Evolutionary conservation across 2,797 vertebrate species (phyloP).

Genomic region (Ceryle rudis): DNA sequence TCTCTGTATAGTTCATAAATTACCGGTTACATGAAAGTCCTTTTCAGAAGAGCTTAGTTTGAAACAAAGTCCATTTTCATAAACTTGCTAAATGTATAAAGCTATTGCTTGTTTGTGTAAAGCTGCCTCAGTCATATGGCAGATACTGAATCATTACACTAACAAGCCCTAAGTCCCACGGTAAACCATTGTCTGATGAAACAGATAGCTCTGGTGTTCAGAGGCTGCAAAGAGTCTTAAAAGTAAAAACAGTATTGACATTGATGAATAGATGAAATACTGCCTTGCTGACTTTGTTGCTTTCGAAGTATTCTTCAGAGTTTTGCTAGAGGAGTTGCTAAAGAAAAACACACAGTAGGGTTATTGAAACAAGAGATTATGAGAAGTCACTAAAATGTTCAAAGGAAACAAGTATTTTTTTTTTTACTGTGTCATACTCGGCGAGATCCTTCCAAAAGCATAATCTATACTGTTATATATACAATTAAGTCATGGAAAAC

Average conservation of each 20-base stretch:
- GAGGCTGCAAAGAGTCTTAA: neutral
- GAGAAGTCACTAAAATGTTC: constrained; percentile 17
- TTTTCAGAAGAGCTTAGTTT: neutral
- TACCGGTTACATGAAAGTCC: neutral
- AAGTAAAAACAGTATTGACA: constrained; percentile 37
- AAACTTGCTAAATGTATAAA: neutral
- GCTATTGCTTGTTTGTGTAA: neutral
- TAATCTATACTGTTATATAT: neutral
- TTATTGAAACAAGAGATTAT: constrained; percentile 30
- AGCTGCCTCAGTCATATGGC: neutral
- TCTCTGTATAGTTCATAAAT: neutral
- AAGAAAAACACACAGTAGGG: neutral
- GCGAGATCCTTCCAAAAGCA: neutral
- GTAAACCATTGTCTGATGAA: neutral
- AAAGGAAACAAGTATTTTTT: constrained; percentile 15
- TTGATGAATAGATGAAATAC: constrained; percentile 34
- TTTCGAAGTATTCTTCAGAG: constrained; percentile 61
- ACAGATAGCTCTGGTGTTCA: constrained; percentile 5
- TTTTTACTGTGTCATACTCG: neutral
- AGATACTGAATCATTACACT: neutral
- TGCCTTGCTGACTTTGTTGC: constrained; percentile 45
- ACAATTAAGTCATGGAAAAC: neutral
- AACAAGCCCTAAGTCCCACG: constrained; percentile 4
- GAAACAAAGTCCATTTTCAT: constrained; percentile 21
- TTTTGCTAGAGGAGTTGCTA: constrained; percentile 15